Base-by-base conservation (phyloP, 2,113 vertebrate genomes). In the Aphyosemion australe region DNA sequence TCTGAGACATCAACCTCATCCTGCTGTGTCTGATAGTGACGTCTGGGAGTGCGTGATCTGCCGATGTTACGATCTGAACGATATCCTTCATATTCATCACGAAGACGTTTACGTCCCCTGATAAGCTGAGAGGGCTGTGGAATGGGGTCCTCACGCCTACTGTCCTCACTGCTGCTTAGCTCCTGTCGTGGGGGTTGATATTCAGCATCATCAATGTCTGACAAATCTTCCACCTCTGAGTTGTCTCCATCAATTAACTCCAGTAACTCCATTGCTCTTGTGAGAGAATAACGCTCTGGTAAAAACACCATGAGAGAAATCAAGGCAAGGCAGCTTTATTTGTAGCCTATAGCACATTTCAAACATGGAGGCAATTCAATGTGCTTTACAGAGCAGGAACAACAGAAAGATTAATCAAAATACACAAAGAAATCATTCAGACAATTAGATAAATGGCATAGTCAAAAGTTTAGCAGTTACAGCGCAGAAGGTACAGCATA, bases 121-220 rank as follows among this genome's bases (percentile, higher is more conserved):
- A 8, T 18, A 18, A 3, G n/a, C 18, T 61, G 8, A 20, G 15
- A 18, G 46, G 59, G 46, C 46, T 39, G 31, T 37, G 31, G 31
- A 49, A 61, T 48, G 45, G 59, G 59, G 12, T 61, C 46, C 12
- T 61, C 59, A 37, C 31, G 14, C 12, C 46, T n/a, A 49, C 45
- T 61, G 20, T 48, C 45, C 45, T 61, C 46, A 61, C 5, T 61
- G 59, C 59, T 61, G 45, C 47, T 49, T 37, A 6, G 59, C 31
- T 39, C n/a, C 47, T 49, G 59, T 37, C 2, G 18, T 48, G 59
- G 12, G 13, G 60, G 47, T 62, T 62, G 60, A 50, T 39, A 41
- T 19, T 49, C 32, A 50, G 2, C 32, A 41, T 62, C 18, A 0
- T 50, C 46, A 49, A 20, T 39, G 46, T 61, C 46, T 26, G 21